phyloP scores from a whole-genome alignment of 2,888 invertebrate genomes.

The Teleiodes luculella region DNA sequence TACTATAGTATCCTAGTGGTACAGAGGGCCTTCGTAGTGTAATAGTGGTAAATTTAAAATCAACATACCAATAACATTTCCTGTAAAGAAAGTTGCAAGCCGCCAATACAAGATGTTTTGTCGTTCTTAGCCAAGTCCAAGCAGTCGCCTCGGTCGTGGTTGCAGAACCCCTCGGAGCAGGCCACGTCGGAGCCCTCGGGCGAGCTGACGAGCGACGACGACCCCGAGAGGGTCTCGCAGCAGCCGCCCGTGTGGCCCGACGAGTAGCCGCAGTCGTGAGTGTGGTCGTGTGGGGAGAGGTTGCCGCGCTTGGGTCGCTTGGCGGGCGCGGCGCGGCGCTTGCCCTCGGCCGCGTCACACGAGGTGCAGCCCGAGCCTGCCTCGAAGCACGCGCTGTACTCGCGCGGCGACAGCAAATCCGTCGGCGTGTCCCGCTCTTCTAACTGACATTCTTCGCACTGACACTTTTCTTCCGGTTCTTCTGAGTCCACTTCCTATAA shows the following conservation, averaged over 20 bases:
- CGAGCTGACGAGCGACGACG: conserved; percentile 89
- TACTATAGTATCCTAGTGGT: no score
- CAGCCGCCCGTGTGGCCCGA: conserved; percentile 89
- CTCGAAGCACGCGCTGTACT: conserved; percentile 38
- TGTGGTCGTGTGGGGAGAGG: conserved; percentile 82
- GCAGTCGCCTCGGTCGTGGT: conserved; percentile 81
- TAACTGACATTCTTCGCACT: conserved; percentile 67
- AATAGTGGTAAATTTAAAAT: no score
- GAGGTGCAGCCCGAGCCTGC: conserved; percentile 59
- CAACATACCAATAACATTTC: conserved; percentile 88
- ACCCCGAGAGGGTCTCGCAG: conserved; percentile 82
- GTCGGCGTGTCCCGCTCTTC: conserved; percentile 69
- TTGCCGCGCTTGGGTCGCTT: conserved; percentile 72
- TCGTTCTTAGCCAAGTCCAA: conserved; percentile 60
- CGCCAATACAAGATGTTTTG: conserved; percentile 66
- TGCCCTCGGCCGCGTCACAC: conserved; percentile 71
- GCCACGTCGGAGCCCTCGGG: conserved; percentile 94
- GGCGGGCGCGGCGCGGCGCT: conserved; percentile 55
- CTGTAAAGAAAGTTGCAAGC: conserved; percentile 82
- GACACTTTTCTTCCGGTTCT: conserved; percentile 72
- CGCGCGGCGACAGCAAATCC: conserved; percentile 57
- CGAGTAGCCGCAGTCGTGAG: conserved; percentile 92
- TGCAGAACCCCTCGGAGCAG: conserved; percentile 93
- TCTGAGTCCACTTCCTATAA: conserved; percentile 67
- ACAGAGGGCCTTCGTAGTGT: no score